Base-by-base conservation (phyloP, 2,888 invertebrate genomes). In the Megamerina dolium region DNA sequence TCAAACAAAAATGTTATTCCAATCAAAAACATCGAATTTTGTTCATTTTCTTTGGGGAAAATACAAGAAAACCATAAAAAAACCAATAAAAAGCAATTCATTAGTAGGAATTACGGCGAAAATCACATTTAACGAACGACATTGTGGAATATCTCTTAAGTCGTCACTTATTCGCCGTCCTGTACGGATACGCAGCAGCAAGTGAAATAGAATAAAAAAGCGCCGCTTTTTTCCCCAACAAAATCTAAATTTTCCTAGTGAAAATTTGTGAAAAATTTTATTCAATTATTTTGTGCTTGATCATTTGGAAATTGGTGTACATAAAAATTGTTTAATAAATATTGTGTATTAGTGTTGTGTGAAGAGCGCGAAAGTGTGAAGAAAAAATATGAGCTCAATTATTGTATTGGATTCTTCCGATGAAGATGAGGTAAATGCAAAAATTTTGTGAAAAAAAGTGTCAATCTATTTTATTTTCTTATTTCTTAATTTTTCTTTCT, bases 351-450 rank as follows among this genome's bases (percentile, higher is more conserved):
- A 13, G 16, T 27, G 30, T 14, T 17, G 14, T 2, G 33, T 13
- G 12, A 13, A 21, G 18, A 43, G 18, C 38, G 34, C 20, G 41
- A 27, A 41, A 39, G 30, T 38, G 32, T 32, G 43, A 21, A 14
- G 23, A 41, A 38, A 41, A 41, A 49, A 49, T 53, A 64, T 68
- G 63, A 63, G 61, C 53, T 61, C 66, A 44, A 63, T 68, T 53
- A 68, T 70, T 55, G 65, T 64, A 47, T 60, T 70, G 56, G 69
- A 70, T 58, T 64, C 68, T 40, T 68, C 68, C 41, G 71, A 71
- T 47, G 71, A 71, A 54, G 71, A 69, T 55, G 71, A 71, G 67
- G 70, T 70, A 66, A 66, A 60, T 50, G n/a, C n/a, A n/a, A n/a
- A n/a, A n/a, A n/a, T n/a, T n/a, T n/a, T n/a, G n/a, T n/a, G n/a